Evolutionary conservation across 2,113 vertebrate genomes (phyloP).

Genomic region (Chloroceryle aenea): DNA sequence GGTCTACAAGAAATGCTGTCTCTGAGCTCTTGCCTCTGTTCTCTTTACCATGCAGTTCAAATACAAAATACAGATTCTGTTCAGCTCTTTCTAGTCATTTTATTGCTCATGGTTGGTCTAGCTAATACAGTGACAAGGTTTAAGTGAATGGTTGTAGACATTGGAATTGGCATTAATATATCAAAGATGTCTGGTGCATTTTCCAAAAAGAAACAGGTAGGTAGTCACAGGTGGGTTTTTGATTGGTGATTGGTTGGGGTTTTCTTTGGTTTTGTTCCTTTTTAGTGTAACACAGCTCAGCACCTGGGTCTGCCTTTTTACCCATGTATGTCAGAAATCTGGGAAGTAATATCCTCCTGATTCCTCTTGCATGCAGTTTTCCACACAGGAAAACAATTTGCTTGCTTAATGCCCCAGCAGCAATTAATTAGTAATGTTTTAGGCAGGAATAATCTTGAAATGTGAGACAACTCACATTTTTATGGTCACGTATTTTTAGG

Average conservation of each 20-base stretch:
- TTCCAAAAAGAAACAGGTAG: background rate
- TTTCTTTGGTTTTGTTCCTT: background rate
- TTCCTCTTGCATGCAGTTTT: background rate
- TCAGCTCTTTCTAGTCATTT: background rate
- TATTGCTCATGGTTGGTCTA: background rate
- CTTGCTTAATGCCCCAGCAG: background rate
- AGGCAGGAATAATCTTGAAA: background rate
- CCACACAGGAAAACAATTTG: background rate
- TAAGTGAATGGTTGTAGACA: background rate
- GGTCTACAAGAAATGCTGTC: fast-evolving
- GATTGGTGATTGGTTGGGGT: background rate
- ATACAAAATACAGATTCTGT: background rate
- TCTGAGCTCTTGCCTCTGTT: background rate
- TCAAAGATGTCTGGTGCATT: background rate
- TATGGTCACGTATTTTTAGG: background rate
- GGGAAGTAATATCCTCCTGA: background rate
- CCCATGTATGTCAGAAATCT: background rate
- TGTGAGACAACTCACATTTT: background rate
- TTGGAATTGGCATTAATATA: background rate
- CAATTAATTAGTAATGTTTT: background rate
- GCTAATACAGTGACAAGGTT: background rate
- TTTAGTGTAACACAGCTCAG: background rate
- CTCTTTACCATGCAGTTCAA: background rate
- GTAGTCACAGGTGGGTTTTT: background rate
- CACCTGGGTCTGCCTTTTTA: background rate